Percentiles rank a stretch among this genome's conserved stretches.
phyloP scores from a whole-genome alignment of 2,113 vertebrate genomes.

The Sylvia atricapilla region DNA sequence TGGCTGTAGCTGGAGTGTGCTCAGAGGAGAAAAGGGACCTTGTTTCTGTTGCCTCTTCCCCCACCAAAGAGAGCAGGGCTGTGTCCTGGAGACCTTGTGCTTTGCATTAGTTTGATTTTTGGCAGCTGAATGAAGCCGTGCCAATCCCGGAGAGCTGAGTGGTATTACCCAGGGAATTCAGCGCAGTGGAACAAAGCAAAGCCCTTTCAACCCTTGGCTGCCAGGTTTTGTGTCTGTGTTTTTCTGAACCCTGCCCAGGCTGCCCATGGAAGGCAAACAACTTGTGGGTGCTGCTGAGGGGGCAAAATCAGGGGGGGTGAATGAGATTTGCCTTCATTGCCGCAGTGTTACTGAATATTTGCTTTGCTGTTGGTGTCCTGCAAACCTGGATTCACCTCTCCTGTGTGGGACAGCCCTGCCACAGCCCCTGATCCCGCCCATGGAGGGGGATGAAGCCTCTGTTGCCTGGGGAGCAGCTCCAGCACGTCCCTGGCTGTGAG shows the following conservation, averaged over 20 bases:
- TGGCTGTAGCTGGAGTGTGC: neutral
- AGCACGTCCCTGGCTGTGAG: neutral
- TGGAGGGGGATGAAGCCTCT: neutral
- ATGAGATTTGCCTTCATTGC: neutral
- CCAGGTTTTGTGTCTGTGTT: constrained; percentile 43
- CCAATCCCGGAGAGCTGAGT: constrained; percentile 48
- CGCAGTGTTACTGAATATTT: fast-evolving
- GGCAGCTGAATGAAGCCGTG: constrained; percentile 57
- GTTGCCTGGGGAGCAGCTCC: neutral
- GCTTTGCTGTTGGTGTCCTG: neutral
- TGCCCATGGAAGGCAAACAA: constrained; percentile 49
- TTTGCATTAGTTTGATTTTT: constrained; percentile 66
- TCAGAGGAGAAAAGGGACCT: neutral
- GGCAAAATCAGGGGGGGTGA: constrained; percentile 3
- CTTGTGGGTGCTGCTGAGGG: constrained; percentile 59
- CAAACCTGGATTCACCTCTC: neutral
- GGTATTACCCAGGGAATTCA: constrained; percentile 57
- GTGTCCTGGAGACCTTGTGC: constrained; percentile 55
- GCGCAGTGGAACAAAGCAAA: constrained; percentile 58
- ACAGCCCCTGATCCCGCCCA: fast-evolving
- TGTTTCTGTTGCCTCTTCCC: neutral
- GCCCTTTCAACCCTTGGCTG: constrained; percentile 54
- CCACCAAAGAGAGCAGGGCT: neutral
- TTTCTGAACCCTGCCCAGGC: constrained; percentile 46
- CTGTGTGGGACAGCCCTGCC: neutral